Base-by-base conservation (phyloP, 2,888 invertebrate species). In the Drosophila engyochracea region DNA sequence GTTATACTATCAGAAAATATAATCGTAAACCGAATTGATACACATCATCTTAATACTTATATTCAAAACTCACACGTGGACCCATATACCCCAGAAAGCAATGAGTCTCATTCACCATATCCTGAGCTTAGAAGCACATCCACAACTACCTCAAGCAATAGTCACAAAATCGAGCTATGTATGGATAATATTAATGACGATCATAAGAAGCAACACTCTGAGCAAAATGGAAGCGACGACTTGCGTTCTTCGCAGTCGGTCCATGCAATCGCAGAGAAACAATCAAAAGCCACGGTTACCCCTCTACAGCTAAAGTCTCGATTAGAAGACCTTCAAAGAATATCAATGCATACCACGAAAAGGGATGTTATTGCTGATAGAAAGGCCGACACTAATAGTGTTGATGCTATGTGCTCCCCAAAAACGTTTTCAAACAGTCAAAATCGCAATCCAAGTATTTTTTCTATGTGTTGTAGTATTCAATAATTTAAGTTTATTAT, bases 31-130 rank as follows among this genome's bases (percentile, higher is more conserved):
- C 94, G 94, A 64, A 93, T 95, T 16, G 95, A 95, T 80, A 94
- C 93, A 6, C 94, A 94, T 1, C 89, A 94, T 33, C 90, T 95
- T 0, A 92, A 85, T 69, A 91, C 92, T 25, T 82, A 83, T 70
- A 83, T 88, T 58, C 87, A 92, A 71, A 80, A 77, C 25, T 35
- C 47, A 4, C 76, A 79, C 35, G 63, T 83, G 61, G 96, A 96
- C 83, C 97, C 97, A 0, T 97, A 97, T 85, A 97, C 97, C 0
- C 97, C 97, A n/a, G 97, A 97, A 89, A 97, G 96, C 92, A 94
- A 95, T 77, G 97, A 97, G 87, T 96, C 97, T 30, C 96, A 95
- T 85, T 96, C 96, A 53, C 97, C 97, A 0, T 94, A 94, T 73
- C 94, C 95, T 0, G 95, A 94, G 58, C 55, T 92, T 1, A 92